Percentiles rank a stretch among this genome's conserved stretches.
These are phyloP conservation scores for Narcine bancroftii DNA, from an alignment of 2,113 vertebrate species.

Conservation along the genomic window DNA sequence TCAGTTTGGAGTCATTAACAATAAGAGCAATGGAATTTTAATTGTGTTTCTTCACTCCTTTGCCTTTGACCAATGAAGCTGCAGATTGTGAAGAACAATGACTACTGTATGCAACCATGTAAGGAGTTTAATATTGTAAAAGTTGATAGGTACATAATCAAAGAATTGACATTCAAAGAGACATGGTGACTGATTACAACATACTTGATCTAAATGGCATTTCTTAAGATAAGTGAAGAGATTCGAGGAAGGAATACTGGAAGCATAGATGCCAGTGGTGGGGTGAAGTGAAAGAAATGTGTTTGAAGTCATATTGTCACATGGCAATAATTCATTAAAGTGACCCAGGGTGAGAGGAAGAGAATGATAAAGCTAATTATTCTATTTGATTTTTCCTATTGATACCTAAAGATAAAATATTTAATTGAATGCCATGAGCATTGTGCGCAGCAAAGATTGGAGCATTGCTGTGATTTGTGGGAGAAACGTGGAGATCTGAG, in stretches of 20 bases:
- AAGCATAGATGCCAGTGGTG: not conserved
- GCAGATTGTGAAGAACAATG: not conserved
- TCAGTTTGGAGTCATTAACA: not conserved
- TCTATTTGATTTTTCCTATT: not conserved
- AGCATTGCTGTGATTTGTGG: not conserved
- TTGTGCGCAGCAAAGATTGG: not conserved
- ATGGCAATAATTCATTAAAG: too few species aligned
- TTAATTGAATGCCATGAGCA: not conserved
- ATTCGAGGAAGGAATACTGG: not conserved
- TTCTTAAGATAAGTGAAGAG: not conserved
- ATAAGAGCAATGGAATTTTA: not conserved
- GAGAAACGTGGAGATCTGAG: not conserved
- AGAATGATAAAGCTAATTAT: not conserved
- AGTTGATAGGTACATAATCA: not conserved
- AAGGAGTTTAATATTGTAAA: not conserved
- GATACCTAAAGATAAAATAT: not conserved
- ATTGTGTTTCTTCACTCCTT: not conserved
- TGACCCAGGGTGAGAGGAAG: not conserved
- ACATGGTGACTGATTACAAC: not conserved
- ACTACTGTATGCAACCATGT: not conserved
- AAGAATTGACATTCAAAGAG: not conserved
- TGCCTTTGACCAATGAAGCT: not conserved
- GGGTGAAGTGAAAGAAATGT: not conserved
- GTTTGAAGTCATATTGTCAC: too few species aligned
- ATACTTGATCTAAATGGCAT: not conserved